Evolutionary conservation across 2,888 invertebrate genomes (phyloP), one percentile per base, ranked within the genome.

Genomic region (Caenorhabditis sinica): DNA sequence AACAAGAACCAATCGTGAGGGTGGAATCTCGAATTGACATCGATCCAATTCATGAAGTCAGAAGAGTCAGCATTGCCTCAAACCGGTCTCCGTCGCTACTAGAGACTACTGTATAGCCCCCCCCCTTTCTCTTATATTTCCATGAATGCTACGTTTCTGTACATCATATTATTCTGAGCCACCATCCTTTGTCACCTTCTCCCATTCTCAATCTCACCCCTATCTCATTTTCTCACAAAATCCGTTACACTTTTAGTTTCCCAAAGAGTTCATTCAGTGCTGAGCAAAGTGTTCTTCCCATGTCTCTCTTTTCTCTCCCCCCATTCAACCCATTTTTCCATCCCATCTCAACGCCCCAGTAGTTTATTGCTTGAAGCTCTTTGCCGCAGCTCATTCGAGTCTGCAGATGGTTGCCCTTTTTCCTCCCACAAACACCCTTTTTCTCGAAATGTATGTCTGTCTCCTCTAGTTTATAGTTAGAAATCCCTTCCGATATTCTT

Each of bases 351-450:
- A 49, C 43, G 40, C 45, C 63, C 65, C 63, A 69, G 23, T 43
- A 66, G 66, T 83, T 79, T 69, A 79, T 76, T 72, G 69, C 65
- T 71, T 43, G 36, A 60, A 83, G 61, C 72, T 63, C 72, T 79
- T 79, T 79, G 72, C 83, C 77, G 66, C 61, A 58, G 77, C 72
- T 72, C 76, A 63, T 77, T 72, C 73, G 71, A 20, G n/a, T 49
- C 51, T 51, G 68, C 77, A 68, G 72, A 77, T 83, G 72, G 73
- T 72, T 58, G 53, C 51, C 56, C 66, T 77, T 61, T 60, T 63
- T 69, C 40, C 20, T 28, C 65, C 60, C 40, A 43, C 36, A 25
- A 43, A 28, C 58, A 25, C 17, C 30, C 43, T 28, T 58, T 65
- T 43, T 51, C 51, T 53, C 33, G 23, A 49, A 65, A 65, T 43